phyloP scores from a whole-genome alignment of 2,113 vertebrate genomes.

The Acrocephalus kingi region DNA sequence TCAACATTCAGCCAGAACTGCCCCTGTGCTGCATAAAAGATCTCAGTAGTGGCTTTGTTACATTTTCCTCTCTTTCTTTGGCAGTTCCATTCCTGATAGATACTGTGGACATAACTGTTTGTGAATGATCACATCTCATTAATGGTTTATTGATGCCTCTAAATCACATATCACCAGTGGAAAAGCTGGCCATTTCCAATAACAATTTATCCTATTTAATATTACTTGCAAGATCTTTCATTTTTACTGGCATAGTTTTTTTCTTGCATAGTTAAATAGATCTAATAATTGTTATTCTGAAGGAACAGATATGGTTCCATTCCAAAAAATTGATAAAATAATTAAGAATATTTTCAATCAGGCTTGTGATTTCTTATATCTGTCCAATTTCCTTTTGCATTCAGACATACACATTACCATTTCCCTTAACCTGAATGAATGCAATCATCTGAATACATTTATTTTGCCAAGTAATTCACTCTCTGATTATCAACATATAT shows the following conservation, averaged over 20 bases:
- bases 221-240: neutral
- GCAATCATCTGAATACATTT: neutral
- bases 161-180: neutral
- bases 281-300: neutral
- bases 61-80: neutral
- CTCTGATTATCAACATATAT: neutral
- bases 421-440: neutral
- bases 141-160: neutral
- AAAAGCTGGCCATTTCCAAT: neutral
- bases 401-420: neutral
- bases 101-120: neutral
- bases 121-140: neutral
- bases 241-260: neutral
- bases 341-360: neutral
- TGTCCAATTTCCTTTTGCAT: neutral
- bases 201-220: neutral
- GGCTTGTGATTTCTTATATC: neutral
- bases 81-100: neutral
- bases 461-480: neutral
- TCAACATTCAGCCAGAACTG: neutral
- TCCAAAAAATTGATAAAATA: neutral
- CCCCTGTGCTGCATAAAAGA: neutral
- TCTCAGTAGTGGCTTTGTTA: neutral
- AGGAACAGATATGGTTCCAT: neutral
- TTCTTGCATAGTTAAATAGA: neutral